Evolutionary conservation across 2,113 vertebrate species (phyloP).

Genomic region (Equus przewalskii): DNA sequence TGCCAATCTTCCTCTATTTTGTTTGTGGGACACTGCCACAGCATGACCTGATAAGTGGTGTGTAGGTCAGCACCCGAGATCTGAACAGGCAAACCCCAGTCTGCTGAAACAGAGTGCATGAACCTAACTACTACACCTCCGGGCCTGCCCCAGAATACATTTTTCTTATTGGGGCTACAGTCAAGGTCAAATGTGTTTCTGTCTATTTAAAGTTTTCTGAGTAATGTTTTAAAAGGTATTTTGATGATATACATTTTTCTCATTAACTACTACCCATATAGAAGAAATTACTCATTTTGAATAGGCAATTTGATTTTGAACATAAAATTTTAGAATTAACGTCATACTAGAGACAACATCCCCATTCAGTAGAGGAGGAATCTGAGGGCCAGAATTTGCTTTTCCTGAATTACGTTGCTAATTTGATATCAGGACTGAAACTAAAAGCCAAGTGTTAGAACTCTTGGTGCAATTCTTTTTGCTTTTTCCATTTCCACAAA

Average conservation of each 20-base stretch:
- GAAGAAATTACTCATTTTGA: neutral
- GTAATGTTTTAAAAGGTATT: neutral
- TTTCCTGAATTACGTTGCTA: neutral
- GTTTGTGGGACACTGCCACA: too few species aligned
- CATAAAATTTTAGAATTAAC: conserved; percentile 12
- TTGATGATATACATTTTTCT: neutral
- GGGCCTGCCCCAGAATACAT: neutral
- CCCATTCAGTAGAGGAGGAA: neutral
- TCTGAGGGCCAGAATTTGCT: conserved; percentile 7
- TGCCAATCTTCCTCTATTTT: too few species aligned
- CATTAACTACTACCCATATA: conserved; percentile 5
- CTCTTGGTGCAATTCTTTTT: neutral
- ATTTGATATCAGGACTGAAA: conserved; percentile 13
- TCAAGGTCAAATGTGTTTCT: conserved; percentile 26
- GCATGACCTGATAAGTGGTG: too few species aligned
- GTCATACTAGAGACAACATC: neutral
- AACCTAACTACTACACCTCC: too few species aligned
- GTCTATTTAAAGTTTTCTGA: conserved; percentile 32
- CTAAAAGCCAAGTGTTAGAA: neutral
- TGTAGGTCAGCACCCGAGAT: too few species aligned
- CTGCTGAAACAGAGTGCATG: too few species aligned
- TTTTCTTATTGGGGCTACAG: neutral
- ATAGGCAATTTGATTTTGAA: conserved; percentile 43
- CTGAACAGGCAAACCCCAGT: too few species aligned
- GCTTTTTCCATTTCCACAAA: neutral